These are phyloP conservation scores for Intellagama lesueurii DNA, from an alignment of 2,797 vertebrate genomes.

Conservation along the genomic window DNA sequence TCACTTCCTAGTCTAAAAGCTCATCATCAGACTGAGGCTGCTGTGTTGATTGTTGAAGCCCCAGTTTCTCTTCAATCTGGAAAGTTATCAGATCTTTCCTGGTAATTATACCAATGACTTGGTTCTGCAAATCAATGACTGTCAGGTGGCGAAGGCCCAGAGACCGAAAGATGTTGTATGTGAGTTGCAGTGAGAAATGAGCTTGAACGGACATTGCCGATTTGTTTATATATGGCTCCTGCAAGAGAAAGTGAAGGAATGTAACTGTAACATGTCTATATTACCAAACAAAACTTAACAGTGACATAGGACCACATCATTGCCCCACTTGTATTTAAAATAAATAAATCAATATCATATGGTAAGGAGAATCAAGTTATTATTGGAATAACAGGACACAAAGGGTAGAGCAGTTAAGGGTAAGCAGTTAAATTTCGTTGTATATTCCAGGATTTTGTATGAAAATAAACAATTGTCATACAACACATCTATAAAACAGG, in stretches of 20 bases:
- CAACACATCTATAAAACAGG: conserved; percentile 35
- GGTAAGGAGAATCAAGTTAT: conserved; percentile 47
- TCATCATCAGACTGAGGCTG: conserved; percentile 42
- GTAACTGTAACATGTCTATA: not conserved
- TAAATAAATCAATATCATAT: conserved; percentile 50
- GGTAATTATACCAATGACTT: conserved; percentile 61
- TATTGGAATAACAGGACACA: conserved; percentile 63
- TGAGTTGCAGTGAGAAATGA: conserved; percentile 62
- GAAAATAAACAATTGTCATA: conserved; percentile 50
- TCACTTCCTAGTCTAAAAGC: conserved; percentile 38
- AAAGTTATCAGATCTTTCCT: conserved; percentile 65
- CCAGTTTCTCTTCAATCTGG: conserved; percentile 53
- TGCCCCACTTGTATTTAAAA: conserved; percentile 23
- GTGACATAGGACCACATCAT: not conserved
- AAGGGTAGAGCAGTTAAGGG: conserved; percentile 45
- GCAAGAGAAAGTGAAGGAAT: conserved; percentile 43
- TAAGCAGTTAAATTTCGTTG: not conserved
- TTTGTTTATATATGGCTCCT: conserved; percentile 72
- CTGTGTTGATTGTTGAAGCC: conserved; percentile 23
- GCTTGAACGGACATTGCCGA: conserved; percentile 65
- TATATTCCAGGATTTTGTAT: conserved; percentile 43
- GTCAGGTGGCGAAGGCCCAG: conserved; percentile 66
- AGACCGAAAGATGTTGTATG: conserved; percentile 61
- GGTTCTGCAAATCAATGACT: conserved; percentile 58
- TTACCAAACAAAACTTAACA: not conserved